Percentiles rank a stretch among this genome's conserved stretches.
Conservation (phyloP, 2,113 vertebrate species). For the Caranx melampygus region DNA sequence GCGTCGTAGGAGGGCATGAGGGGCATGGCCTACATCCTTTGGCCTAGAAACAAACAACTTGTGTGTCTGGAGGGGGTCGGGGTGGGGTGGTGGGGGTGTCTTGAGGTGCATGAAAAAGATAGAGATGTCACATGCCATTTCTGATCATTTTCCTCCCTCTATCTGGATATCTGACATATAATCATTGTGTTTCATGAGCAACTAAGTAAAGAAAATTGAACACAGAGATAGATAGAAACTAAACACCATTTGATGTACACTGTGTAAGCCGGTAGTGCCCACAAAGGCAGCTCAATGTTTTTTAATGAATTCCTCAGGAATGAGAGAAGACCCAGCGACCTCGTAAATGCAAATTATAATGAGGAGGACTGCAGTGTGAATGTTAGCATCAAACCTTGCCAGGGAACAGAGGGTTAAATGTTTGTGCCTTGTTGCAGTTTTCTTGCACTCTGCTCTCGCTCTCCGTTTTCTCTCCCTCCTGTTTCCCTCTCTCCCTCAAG, state of each 20-base stretch:
- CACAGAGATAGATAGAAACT: not conserved
- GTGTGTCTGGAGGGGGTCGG: not conserved
- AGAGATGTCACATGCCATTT: not conserved
- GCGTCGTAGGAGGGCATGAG: not conserved
- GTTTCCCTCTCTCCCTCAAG: conserved; percentile 14
- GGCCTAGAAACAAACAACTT: not conserved
- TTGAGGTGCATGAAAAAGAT: not conserved
- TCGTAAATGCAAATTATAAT: not conserved
- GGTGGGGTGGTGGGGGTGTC: not conserved
- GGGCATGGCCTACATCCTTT: not conserved
- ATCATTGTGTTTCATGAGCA: not conserved
- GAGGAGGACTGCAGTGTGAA: not conserved
- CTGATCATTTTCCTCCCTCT: fast-evolving
- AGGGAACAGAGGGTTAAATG: conserved; percentile 24
- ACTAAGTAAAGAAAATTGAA: not conserved
- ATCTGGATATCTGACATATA: not conserved
- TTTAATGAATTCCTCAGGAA: not conserved
- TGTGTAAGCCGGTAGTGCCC: not conserved
- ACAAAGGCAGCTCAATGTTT: not conserved
- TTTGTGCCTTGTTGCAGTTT: conserved; percentile 24
- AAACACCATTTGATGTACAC: not conserved
- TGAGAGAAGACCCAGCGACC: not conserved
- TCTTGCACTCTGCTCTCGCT: conserved; percentile 4
- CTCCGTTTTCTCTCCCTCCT: conserved; percentile 14
- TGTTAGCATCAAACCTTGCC: not conserved